Evolutionary conservation across 2,888 invertebrate genomes (phyloP).

Genomic region (Itoplectis maculator): DNA sequence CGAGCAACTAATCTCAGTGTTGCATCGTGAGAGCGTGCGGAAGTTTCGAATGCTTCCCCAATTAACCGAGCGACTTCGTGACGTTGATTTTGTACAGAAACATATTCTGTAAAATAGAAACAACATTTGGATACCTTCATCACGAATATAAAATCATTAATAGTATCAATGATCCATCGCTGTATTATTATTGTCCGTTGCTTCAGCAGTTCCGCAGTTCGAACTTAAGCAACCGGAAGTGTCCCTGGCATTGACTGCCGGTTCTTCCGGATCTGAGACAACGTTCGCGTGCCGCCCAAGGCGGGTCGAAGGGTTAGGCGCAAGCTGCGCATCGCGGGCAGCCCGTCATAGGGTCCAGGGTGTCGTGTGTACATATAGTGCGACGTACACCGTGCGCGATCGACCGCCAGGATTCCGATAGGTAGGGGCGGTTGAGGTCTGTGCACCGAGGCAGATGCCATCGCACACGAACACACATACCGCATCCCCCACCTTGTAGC

Average conservation of each 20-base stretch:
- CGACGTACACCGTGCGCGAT: constrained; percentile 39
- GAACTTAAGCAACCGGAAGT: constrained; percentile 44
- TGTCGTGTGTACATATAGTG: not conserved
- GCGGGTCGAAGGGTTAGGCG: constrained; percentile 23
- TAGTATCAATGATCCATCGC: not conserved
- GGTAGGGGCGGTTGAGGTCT: constrained; percentile 38
- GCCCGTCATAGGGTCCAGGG: not conserved
- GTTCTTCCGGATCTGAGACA: constrained; percentile 45
- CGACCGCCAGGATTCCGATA: constrained; percentile 44
- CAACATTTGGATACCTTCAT: too few species aligned
- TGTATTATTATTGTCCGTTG: not conserved
- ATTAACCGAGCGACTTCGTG: too few species aligned
- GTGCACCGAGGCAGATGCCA: constrained; percentile 41
- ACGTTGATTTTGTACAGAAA: not conserved
- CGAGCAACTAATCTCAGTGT: constrained; percentile 10
- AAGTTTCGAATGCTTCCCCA: not conserved
- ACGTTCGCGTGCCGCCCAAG: constrained; percentile 54
- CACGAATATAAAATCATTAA: too few species aligned
- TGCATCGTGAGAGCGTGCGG: constrained; percentile 37
- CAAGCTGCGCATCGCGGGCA: not conserved
- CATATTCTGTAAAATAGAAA: too few species aligned
- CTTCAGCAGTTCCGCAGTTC: constrained; percentile 2
- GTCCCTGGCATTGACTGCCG: constrained; percentile 27
- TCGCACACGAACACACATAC: constrained; percentile 39
- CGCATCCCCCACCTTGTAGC: not conserved